Percentiles rank a stretch among this genome's conserved stretches.
phyloP scores from a whole-genome alignment of 2,888 invertebrate genomes.

The Parnassius smintheus region DNA sequence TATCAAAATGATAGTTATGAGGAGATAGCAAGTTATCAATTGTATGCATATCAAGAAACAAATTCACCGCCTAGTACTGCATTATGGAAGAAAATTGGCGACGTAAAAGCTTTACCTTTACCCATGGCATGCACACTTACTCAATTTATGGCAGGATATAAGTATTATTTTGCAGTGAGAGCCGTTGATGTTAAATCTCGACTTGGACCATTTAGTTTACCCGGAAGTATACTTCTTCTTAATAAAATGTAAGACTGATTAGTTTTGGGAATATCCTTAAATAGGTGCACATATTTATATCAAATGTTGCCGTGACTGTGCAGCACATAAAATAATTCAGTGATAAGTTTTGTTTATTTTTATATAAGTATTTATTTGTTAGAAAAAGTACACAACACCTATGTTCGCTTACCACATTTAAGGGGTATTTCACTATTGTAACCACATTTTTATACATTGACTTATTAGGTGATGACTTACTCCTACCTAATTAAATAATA shows the following conservation, averaged over 20 bases:
- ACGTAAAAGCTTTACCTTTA: slow-evolving; percentile 93
- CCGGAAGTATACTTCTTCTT: slow-evolving; percentile 85
- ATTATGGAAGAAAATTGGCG: slow-evolving; percentile 96
- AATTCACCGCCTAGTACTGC: slow-evolving; percentile 84
- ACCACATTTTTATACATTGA: slow-evolving; percentile 1
- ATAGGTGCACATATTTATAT: slow-evolving; percentile 2
- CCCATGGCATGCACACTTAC: slow-evolving; percentile 98
- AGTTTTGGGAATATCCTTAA: slow-evolving; percentile 27
- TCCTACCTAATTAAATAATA: neutral
- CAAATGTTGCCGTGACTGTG: slow-evolving; percentile 13
- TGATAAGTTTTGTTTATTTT: neutral
- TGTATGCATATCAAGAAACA: slow-evolving; percentile 96
- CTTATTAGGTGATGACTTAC: neutral
- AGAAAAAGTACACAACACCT: too few species aligned
- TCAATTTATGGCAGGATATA: slow-evolving; percentile 94
- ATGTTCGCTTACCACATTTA: neutral
- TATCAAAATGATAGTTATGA: slow-evolving; percentile 84
- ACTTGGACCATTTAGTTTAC: slow-evolving; percentile 91
- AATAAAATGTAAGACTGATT: slow-evolving; percentile 73
- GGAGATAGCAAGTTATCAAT: slow-evolving; percentile 92
- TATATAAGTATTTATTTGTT: slow-evolving; percentile 2
- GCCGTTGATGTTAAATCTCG: slow-evolving; percentile 92
- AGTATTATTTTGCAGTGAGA: slow-evolving; percentile 96
- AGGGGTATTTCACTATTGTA: neutral
- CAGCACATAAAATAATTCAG: neutral